These are phyloP conservation scores for Zygaena filipendulae DNA, from an alignment of 2,888 invertebrate species.

Conservation along the genomic window DNA sequence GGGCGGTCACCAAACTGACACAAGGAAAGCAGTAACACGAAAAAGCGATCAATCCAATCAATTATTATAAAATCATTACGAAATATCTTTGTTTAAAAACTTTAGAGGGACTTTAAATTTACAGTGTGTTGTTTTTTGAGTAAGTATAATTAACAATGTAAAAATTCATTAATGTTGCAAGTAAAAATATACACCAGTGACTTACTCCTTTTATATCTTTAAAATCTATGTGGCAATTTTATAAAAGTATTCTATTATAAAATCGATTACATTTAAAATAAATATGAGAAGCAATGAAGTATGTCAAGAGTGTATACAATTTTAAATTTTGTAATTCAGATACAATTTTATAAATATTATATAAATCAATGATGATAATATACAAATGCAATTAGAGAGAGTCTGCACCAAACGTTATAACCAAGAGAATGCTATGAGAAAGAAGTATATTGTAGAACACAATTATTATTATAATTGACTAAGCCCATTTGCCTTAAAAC, in stretches of 20 bases:
- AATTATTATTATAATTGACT: conserved; percentile 44
- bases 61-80: conserved; percentile 55
- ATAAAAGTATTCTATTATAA: too few species aligned
- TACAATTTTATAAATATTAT: conserved; percentile 37
- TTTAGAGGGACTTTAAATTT: conserved; percentile 38
- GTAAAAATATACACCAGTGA: conserved; percentile 19
- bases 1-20: conserved; percentile 70
- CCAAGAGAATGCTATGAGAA: conserved; percentile 55
- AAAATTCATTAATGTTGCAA: conserved; percentile 32
- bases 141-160: conserved; percentile 35
- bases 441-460: conserved; percentile 44
- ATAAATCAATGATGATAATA: conserved; percentile 58
- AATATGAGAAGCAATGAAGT: conserved; percentile 23
- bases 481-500: conserved; percentile 59
- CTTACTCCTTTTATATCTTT: conserved; percentile 4
- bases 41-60: conserved; percentile 71
- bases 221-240: not conserved
- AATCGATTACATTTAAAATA: too few species aligned
- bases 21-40: conserved; percentile 72
- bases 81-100: conserved; percentile 41
- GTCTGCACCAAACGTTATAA: conserved; percentile 64
- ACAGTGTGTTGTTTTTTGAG: conserved; percentile 67
- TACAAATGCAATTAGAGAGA: conserved; percentile 65
- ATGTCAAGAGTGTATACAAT: conserved; percentile 35
- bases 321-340: conserved; percentile 32